Base-by-base conservation (phyloP, 2,113 vertebrate genomes). In the Vicugna pacos region DNA sequence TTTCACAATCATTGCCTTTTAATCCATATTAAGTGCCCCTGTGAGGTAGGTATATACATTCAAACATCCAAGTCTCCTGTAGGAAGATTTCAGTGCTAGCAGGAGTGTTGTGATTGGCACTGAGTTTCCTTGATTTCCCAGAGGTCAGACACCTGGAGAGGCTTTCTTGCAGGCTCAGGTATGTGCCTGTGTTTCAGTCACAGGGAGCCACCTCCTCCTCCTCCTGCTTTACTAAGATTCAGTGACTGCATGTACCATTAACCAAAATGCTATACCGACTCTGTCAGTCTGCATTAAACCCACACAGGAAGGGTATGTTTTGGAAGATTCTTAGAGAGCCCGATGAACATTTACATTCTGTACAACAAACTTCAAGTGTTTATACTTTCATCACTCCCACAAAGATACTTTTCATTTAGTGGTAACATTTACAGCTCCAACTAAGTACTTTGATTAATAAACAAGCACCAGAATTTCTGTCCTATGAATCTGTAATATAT, bases 141-240 rank as follows among this genome's bases (percentile, higher is more conserved):
- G 97, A 95, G 95, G 96, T 95, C 91, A 97, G 75, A 96, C 95
- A 97, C 95, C 96, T 95, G 92, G 95, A 93, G 69, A 97, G 60
- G 52, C 86, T 97, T 96, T 85, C 65, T 54, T 89, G 10, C 17
- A 90, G 93, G 38, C 69, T 16, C 26, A 67, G 42, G 60, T 85
- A 48, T 19, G 48, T 22, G n/a, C 30, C 58, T 60, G 15, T 69
- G 10, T 75, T 69, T 76, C 60, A 91, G 81, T 26, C 67, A 72
- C 52, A 19, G 22, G 70, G 32, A 14, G 30, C 65, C 88, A 30
- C 64, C 52, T 75, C 75, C n/a, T 58, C 11, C 90, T 88, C 26
- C 73, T 88, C 28, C 13, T 90, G 20, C 24, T 65, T 82, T 28
- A 70, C 86, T 76, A 70, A 80, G 84, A 84, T 80, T 62, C 79